Percentiles rank a stretch among this genome's conserved stretches.
Conservation (phyloP, 2,113 vertebrate genomes). For the Sylvilagus bachmani region DNA sequence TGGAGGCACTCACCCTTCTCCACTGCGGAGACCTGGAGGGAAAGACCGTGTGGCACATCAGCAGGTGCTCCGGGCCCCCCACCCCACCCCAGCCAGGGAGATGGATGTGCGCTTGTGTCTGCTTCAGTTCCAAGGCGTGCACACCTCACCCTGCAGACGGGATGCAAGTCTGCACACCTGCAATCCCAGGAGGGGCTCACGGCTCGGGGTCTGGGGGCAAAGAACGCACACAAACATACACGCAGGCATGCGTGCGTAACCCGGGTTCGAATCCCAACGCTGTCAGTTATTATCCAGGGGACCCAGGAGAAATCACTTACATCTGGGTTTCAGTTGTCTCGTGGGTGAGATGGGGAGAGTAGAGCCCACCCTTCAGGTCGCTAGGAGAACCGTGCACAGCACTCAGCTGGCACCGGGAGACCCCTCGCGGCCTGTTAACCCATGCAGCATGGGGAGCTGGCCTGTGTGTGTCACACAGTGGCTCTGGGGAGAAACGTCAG, state of each 20-base stretch:
- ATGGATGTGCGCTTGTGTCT: fast-evolving
- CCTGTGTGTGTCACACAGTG: not conserved
- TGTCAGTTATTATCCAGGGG: not conserved
- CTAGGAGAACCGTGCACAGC: not conserved
- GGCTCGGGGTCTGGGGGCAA: not conserved
- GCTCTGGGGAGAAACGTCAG: not conserved
- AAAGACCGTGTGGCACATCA: not conserved
- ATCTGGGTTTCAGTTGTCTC: not conserved
- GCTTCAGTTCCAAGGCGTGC: not conserved
- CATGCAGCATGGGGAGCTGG: not conserved
- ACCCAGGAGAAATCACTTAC: not conserved
- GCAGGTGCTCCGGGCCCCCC: not conserved
- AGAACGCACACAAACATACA: not conserved
- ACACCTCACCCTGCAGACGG: too few species aligned
- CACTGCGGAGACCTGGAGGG: not conserved
- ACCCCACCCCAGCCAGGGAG: not conserved
- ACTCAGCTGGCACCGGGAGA: not conserved
- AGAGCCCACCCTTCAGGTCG: not conserved
- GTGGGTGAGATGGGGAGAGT: not conserved
- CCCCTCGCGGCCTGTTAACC: fast-evolving
- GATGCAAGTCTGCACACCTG: not conserved
- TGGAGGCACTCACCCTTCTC: not conserved
- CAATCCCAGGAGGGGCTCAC: not conserved
- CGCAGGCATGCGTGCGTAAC: too few species aligned
- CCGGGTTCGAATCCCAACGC: not conserved